Evolutionary conservation across 2,113 vertebrate genomes (phyloP), one percentile per base, ranked within the genome.

Genomic region (Leucosticte australis): DNA sequence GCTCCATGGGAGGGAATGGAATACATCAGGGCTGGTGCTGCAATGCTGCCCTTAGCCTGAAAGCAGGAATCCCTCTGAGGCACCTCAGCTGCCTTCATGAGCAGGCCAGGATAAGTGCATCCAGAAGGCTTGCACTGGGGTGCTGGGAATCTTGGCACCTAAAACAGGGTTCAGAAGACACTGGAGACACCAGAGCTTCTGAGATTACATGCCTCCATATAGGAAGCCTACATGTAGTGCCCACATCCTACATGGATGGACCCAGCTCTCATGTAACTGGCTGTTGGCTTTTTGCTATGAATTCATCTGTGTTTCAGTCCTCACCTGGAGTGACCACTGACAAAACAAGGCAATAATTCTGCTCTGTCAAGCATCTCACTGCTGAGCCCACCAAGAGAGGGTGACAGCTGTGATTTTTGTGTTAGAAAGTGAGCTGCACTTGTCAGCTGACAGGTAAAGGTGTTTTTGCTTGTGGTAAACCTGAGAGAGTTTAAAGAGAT

Each of bases 31-130:
- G 37, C 39, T 49, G 13, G 23, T 33, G 30, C 35, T 82, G 55
- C 47, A 41, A 13, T 41, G 8, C 2, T 57, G 26, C 15, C 52
- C 20, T 47, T 33, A 59, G 39, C 33, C 39, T 79, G 60, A 64
- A 84, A 67, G 33, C 41, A 74, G 71, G 17, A 80, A 42, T 41
- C 55, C 26, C 17, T 74, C 50, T 63, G n/a, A 7, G 17, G 13
- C 15, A 49, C 44, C 33, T n/a, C 65, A 69, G 14, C 1, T 75
- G 27, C 55, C n/a, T 37, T 7, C n/a, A 15, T 0, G 0, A 52
- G 16, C 56, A 69, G 50, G 37, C 7, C n/a, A 37, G 35, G n/a
- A 12, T 21, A 62, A 30, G 5, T 2, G 3, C 1, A 2, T 55
- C 15, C 52, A 71, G 56, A 56, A 41, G 21, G 11, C 18, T 86